Evolutionary conservation across 2,797 vertebrate genomes (phyloP).

Genomic region (Gymnodraco acuticeps): DNA sequence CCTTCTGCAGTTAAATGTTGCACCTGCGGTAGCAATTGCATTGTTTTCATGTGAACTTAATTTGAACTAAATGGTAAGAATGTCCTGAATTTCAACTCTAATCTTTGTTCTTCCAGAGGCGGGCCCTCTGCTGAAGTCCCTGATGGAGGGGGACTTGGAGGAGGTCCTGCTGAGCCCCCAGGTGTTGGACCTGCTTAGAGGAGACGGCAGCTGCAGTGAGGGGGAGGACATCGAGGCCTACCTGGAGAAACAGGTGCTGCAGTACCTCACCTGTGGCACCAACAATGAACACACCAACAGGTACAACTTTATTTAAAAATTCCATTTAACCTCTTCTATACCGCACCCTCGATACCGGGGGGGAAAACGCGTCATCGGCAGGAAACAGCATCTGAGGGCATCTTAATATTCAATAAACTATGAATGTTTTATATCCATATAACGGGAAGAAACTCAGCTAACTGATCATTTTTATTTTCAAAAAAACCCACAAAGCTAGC

Average conservation of each 20-base stretch:
- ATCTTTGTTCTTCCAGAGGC: constrained; percentile 78
- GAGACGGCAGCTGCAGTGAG: constrained; percentile 51
- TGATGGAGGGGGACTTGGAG: constrained; percentile 89
- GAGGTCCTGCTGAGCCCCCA: constrained; percentile 84
- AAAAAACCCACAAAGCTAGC: too few relatives aligned
- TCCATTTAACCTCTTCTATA: too few relatives aligned
- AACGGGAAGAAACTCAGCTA: too few relatives aligned
- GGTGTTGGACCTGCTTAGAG: constrained; percentile 83
- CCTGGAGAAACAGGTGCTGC: constrained; percentile 87
- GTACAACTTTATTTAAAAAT: constrained; percentile 61
- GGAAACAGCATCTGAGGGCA: too few relatives aligned
- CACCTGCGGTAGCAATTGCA: background rate
- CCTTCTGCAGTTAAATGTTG: too few relatives aligned
- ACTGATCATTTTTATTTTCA: too few relatives aligned
- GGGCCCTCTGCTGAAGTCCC: constrained; percentile 82
- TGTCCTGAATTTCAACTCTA: too few relatives aligned
- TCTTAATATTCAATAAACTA: too few relatives aligned
- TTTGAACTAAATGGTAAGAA: background rate
- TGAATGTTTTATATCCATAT: too few relatives aligned
- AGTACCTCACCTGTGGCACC: constrained; percentile 82
- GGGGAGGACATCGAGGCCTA: constrained; percentile 86
- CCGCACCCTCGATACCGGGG: too few relatives aligned
- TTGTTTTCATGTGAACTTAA: background rate
- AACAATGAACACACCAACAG: constrained; percentile 83
- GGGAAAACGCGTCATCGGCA: too few relatives aligned